Evolutionary conservation across 2,888 invertebrate species (phyloP), one percentile per base, ranked within the genome.

Genomic region (Falcaria lacertinaria): DNA sequence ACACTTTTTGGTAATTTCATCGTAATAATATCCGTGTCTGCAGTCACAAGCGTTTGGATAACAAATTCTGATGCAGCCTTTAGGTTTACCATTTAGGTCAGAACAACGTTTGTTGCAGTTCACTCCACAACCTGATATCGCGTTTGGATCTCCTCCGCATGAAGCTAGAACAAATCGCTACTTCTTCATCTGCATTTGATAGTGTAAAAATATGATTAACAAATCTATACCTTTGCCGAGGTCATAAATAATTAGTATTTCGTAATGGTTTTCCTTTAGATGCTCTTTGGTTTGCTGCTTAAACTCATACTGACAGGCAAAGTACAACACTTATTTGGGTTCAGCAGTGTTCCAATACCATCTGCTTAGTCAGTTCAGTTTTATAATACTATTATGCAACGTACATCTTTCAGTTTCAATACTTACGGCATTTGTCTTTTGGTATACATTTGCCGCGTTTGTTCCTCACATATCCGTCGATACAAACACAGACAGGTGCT

Each of bases 91-190:
- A 4, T 50, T 47, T 28, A 53, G 48, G 32, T 64, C 47, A 0
- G 61, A 52, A n/a, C 67, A 62, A 14, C 42, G 53, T 38, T 42
- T 49, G 0, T 47, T 50, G n/a, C 69, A 69, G 32, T 64, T 50
- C 0, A 48, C 33, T 0, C 69, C 70, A 41, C 70, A 70, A 2
- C 69, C 69, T 3, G 59, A 16, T 16, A 15, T 7, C 2, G 69
- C 64, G n/a, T 68, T 60, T 0, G 50, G 45, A 43, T 70, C 68
- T 4, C 61, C 65, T 4, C 57, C 57, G 14, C 69, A 63, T 14
- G 47, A 37, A 15, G 50, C 60, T 60, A 42, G 1, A 39, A 47
- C 33, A 16, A n/a, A 41, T 15, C 13, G 17, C 13, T 37, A 32
- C 8, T 34, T 34, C n/a, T n/a, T n/a, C n/a, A n/a, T n/a, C n/a